Base-by-base conservation (phyloP, 2,113 vertebrate genomes). In the Theristicus caerulescens region DNA sequence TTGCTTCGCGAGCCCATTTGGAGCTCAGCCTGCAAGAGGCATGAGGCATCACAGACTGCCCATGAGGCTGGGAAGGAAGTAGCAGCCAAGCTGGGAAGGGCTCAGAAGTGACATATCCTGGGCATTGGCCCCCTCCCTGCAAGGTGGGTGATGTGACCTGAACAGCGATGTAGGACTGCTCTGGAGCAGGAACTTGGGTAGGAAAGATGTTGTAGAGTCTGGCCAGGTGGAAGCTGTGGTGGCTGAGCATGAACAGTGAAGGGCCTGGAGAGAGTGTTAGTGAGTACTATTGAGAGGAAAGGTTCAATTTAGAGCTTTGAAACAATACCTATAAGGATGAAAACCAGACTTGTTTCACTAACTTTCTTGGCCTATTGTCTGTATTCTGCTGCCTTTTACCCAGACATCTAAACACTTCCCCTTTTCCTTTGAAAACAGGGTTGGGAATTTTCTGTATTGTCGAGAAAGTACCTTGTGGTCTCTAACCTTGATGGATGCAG, bases 111-210 rank as follows among this genome's bases (percentile, higher is more conserved):
- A 57, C 46, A 34, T 25, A 66, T 54, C 13, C 40, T 61, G 19
- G 40, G 3, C 52, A 66, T 65, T 0, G 0, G 3, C 12, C 21
- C 14, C 18, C 10, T 26, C 20, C 51, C 36, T 40, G 64, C 38
- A 59, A 66, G 59, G 13, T 32, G 6, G 4, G 13, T 49, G 29
- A 61, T 42, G 25, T 26, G 15, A n/a, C 38, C 20, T 65, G 18
- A n/a, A 46, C 24, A 46, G 27, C 1, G 4, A 64, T 1, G 6
- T 36, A 74, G 47, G 54, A 57, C 49, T 27, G 29, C 1, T 1
- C 34, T 59, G 32, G 34, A 76, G 59, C 18, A 82, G 52, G 26
- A 61, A 21, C 19, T 31, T 29, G 31, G 4, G 18, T 34, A 59
- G 29, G 21, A 67, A 88, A 80, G n/a, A 25, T 34, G 32, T 4